Conservation (phyloP, 2,113 vertebrate species). For the Paramormyrops kingsleyae region DNA sequence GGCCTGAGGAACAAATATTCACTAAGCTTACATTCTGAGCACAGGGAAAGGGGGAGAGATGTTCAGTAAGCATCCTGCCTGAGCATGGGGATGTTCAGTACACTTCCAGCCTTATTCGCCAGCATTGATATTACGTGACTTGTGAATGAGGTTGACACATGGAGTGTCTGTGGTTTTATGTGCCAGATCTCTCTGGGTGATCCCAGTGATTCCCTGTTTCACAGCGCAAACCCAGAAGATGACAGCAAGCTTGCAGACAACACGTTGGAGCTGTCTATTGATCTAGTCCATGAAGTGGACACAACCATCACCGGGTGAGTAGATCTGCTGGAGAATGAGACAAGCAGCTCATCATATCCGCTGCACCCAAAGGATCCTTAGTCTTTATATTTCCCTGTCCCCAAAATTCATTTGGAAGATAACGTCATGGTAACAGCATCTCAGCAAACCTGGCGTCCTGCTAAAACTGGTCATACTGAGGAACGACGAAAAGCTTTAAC, state of each 20-base stretch:
- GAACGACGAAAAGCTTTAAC: background rate
- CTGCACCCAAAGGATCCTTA: background rate
- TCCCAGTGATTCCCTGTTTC: constrained; percentile 32
- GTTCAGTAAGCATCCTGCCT: background rate
- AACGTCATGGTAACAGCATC: background rate
- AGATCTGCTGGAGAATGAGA: background rate
- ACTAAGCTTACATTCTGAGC: background rate
- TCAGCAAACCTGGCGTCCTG: background rate
- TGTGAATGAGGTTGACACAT: background rate
- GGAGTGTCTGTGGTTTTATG: background rate
- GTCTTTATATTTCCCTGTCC: background rate
- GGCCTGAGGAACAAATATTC: background rate
- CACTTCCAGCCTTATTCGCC: background rate
- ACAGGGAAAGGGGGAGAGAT: background rate
- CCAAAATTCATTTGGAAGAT: background rate
- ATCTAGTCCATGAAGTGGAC: constrained; percentile 88
- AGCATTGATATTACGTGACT: background rate
- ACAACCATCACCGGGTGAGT: constrained; percentile 84
- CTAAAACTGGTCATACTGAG: background rate
- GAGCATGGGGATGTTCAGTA: background rate
- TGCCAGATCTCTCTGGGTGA: background rate
- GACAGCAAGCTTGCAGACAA: constrained; percentile 77
- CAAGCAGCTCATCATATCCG: background rate
- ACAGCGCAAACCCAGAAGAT: constrained; percentile 79
- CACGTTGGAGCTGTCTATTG: constrained; percentile 69